phyloP scores from a whole-genome alignment of 1,140 invertebrate genomes.

The Nixonia krombeini region DNA sequence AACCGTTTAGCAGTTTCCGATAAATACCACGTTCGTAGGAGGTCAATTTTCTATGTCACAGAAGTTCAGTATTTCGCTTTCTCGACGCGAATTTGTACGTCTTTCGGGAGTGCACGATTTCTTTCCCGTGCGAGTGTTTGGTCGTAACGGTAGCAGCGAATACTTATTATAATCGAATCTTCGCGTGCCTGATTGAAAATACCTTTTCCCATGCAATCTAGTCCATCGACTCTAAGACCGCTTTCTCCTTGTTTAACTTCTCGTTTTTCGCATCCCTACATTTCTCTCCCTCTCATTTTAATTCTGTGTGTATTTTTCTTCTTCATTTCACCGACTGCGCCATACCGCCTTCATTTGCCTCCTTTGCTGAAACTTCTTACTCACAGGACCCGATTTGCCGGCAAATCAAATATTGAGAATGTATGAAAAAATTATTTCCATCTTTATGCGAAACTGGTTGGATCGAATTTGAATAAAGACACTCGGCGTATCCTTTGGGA shows the following conservation, averaged over 20 bases:
- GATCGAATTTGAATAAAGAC: constrained; percentile 13
- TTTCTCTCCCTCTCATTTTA: constrained; percentile 7
- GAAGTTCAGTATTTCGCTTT: no score
- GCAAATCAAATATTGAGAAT: constrained; percentile 14
- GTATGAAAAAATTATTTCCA: constrained; percentile 9
- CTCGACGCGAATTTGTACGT: no score
- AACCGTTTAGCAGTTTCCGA: no score
- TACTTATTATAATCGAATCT: constrained; percentile 4
- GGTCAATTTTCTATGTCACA: no score
- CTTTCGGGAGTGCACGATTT: no score
- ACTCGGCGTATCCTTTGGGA: constrained; percentile 4
- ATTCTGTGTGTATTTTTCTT: constrained; percentile 20
- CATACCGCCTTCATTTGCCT: background rate
- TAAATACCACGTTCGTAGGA: no score
- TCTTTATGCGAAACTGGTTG: constrained; percentile 6
- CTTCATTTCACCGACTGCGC: constrained; percentile 6
- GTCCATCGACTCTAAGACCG: constrained; percentile 18
- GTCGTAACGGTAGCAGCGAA: no score
- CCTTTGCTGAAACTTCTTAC: constrained; percentile 13
- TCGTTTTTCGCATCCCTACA: background rate
- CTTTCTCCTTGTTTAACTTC: constrained; percentile 16
- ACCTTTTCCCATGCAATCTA: constrained; percentile 3
- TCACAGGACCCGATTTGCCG: constrained; percentile 2
- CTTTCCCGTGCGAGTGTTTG: no score
- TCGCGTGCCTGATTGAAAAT: background rate